A percentile compares a stretch with the other conserved stretches of the same genome.
Evolutionary conservation across 2,113 vertebrate genomes (phyloP).

Genomic region (Geothlypis trichas): DNA sequence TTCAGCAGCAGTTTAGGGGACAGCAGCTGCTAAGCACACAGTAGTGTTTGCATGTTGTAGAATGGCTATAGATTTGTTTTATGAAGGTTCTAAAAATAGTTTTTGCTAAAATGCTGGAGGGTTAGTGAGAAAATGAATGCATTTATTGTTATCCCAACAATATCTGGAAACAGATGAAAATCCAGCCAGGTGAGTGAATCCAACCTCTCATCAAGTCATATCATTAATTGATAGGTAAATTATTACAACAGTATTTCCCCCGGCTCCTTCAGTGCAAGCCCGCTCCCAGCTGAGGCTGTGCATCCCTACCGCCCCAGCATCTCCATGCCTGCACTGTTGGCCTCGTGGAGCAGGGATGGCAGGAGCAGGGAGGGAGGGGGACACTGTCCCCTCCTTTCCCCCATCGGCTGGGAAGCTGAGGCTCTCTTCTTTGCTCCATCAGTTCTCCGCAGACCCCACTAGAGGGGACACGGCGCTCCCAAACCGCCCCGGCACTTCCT

Average conservation of each 20-base stretch:
- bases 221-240: background rate
- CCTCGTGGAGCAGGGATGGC: accelerated
- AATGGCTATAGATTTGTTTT: background rate
- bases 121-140: background rate
- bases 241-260: background rate
- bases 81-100: background rate
- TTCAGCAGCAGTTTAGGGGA: background rate
- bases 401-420: background rate
- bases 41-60: background rate
- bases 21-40: background rate
- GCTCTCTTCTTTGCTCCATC: background rate
- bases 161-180: background rate
- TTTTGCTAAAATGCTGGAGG: background rate
- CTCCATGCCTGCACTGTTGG: background rate
- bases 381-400: background rate
- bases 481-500: background rate
- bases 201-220: background rate
- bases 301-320: accelerated
- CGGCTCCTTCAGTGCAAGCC: background rate
- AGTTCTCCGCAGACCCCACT: background rate
- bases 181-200: background rate
- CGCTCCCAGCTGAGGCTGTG: background rate
- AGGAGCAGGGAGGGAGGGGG: background rate
- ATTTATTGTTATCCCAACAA: background rate
- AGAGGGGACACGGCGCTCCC: background rate